phyloP scores from a whole-genome alignment of 2,113 vertebrate species.

The Willisornis vidua region DNA sequence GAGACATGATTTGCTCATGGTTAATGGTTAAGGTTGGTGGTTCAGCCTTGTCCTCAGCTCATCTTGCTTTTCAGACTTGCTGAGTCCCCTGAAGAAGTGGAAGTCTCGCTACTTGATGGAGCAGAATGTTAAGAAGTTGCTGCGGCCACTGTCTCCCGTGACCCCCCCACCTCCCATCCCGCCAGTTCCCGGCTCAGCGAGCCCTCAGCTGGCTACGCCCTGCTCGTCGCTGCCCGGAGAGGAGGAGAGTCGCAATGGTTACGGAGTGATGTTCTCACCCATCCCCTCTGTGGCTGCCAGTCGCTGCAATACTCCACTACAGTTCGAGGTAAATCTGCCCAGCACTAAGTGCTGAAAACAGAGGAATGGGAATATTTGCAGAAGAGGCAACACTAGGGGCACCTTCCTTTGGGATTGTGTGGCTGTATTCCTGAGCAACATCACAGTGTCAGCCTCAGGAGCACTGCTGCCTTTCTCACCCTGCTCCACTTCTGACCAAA shows the following conservation, averaged over 20 bases:
- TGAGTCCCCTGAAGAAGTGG: conserved; percentile 93
- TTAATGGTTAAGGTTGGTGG: neutral
- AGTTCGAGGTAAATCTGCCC: conserved; percentile 88
- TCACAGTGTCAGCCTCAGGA: neutral
- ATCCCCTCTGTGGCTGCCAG: conserved; percentile 90
- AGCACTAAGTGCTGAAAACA: neutral
- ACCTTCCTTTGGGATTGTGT: neutral
- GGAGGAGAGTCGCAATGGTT: conserved; percentile 83
- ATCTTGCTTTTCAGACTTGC: conserved; percentile 79
- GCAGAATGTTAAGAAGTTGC: conserved; percentile 79
- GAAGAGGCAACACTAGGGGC: neutral
- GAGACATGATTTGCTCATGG: accelerated
- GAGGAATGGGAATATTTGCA: neutral
- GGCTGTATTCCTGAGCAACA: neutral
- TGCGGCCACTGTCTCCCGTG: conserved; percentile 88
- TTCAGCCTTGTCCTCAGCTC: neutral
- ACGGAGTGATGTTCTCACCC: conserved; percentile 86
- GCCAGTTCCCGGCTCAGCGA: conserved; percentile 73
- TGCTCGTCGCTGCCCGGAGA: conserved; percentile 79
- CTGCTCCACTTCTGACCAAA: neutral
- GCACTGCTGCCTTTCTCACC: neutral
- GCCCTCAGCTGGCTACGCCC: conserved; percentile 79
- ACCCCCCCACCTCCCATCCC: conserved; percentile 84
- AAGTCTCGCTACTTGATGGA: conserved; percentile 88
- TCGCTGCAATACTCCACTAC: conserved; percentile 97